Evolutionary conservation across 2,797 vertebrate species (phyloP).

Genomic region (Xiphophorus birchmanni): DNA sequence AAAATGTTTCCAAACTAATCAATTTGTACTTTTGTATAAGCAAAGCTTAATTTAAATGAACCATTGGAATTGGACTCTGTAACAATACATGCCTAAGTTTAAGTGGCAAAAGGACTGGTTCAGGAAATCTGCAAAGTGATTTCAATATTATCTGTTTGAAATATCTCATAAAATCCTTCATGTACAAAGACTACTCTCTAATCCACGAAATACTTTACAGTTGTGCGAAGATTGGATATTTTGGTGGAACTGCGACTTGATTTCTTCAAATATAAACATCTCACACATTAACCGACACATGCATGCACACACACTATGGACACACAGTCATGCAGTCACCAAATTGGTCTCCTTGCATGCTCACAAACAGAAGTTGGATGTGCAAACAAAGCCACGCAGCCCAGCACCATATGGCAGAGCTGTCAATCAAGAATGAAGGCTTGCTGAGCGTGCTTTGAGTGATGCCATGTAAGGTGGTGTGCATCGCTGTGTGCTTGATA

Average conservation of each 20-base stretch:
- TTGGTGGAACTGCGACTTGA: constrained; percentile 74
- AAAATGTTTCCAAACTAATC: background rate
- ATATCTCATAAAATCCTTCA: background rate
- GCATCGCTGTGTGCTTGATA: constrained; percentile 42
- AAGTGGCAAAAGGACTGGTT: background rate
- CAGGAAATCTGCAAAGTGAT: background rate
- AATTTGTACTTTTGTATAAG: background rate
- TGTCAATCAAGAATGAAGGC: constrained; percentile 58
- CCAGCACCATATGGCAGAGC: constrained; percentile 61
- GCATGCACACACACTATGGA: constrained; percentile 16
- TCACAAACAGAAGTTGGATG: constrained; percentile 46
- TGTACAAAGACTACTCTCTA: background rate
- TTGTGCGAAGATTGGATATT: constrained; percentile 66
- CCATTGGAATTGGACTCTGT: background rate
- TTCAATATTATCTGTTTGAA: background rate
- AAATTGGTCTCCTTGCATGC: constrained; percentile 30
- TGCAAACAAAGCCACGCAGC: constrained; percentile 50
- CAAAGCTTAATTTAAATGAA: background rate
- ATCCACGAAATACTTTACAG: constrained; percentile 81
- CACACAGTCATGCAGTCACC: constrained; percentile 33
- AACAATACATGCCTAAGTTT: background rate
- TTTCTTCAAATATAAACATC: constrained; percentile 68
- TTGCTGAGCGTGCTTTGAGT: constrained; percentile 39
- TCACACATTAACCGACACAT: constrained; percentile 24
- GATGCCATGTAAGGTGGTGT: constrained; percentile 37